A percentile compares a stretch with the other conserved stretches of the same genome.
Evolutionary conservation across 1,140 invertebrate genomes (phyloP).

Genomic region (Dufourea novaeangliae): DNA sequence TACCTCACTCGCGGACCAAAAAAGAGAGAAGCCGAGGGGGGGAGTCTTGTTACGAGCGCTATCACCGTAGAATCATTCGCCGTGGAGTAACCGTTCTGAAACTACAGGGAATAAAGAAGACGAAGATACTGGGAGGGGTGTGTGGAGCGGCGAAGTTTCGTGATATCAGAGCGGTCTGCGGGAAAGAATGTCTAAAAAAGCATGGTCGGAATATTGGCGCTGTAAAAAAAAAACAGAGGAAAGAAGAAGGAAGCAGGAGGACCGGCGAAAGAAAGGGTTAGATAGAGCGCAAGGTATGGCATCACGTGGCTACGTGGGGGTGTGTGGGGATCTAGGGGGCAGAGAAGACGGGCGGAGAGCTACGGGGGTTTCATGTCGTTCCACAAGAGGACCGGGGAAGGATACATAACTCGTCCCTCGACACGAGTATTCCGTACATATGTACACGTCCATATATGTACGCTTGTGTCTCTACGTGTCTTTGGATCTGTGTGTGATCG

Average conservation of each 20-base stretch:
- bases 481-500: constrained; percentile 10
- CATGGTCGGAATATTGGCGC: constrained; percentile 28
- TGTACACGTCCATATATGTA: neutral
- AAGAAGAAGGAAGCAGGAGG: neutral
- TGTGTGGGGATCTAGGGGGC: neutral
- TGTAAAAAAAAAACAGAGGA: neutral
- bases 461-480: neutral
- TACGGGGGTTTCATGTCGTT: constrained; percentile 52
- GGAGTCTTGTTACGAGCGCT: neutral
- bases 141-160: neutral
- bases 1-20: neutral
- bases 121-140: neutral
- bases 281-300: constrained; percentile 17
- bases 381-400: constrained; percentile 10
- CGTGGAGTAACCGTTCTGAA: neutral
- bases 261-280: constrained; percentile 16
- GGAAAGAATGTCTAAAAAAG: constrained; percentile 5
- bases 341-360: neutral
- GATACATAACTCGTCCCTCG: constrained; percentile 51
- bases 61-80: neutral
- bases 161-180: constrained; percentile 31
- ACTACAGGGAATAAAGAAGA: neutral
- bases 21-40: neutral
- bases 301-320: neutral
- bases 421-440: constrained; percentile 29